Base-by-base conservation (phyloP, 2,797 vertebrate species). In the Bryconaethiops microstoma region DNA sequence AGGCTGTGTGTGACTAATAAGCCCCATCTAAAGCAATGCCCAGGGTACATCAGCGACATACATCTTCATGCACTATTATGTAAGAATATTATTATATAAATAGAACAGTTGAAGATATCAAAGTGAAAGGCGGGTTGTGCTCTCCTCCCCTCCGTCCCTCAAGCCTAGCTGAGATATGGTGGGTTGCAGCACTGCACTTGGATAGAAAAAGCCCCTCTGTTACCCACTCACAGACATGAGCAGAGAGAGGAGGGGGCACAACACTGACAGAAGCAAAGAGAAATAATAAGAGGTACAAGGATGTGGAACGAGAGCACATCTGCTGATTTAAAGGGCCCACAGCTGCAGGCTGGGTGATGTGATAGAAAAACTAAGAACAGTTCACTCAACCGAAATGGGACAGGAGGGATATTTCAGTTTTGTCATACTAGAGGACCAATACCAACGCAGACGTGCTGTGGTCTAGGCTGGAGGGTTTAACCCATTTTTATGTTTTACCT, bases 51-150 rank as follows among this genome's bases (percentile, higher is more conserved):
- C 86, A 83, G 78, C 82, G 84, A 88, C 89, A 91, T 86, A 86
- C 76, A 91, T 91, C 86, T 86, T 89, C 82, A 88, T 84, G 86
- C 35, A 82, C 79, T 86, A 84, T 92, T 92, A 89, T 74, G 82
- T 92, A 92, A 91, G 86, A 87, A 74, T n/a, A 48, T 7, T 71
- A 62, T 79, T 71, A 67, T 83, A 75, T 39, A 85, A 83, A 82
- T 73, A 84, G 77, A 59, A 39, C 42, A 63, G 71, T 19, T 21
- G 42, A 80, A 72, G 71, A 81, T 80, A 86, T 81, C 52, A 83
- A 86, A 85, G 57, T 76, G 73, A 75, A 87, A 40, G 82, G 45
- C 72, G 65, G 64, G 86, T 79, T 77, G 83, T 70, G 76, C 60
- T 82, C 75, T 79, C 80, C 35, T 87, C 69, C 78, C 40, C 35